Evolutionary conservation across 2,888 invertebrate species (phyloP), one percentile per base, ranked within the genome.

Genomic region (Rhagonycha lutea): DNA sequence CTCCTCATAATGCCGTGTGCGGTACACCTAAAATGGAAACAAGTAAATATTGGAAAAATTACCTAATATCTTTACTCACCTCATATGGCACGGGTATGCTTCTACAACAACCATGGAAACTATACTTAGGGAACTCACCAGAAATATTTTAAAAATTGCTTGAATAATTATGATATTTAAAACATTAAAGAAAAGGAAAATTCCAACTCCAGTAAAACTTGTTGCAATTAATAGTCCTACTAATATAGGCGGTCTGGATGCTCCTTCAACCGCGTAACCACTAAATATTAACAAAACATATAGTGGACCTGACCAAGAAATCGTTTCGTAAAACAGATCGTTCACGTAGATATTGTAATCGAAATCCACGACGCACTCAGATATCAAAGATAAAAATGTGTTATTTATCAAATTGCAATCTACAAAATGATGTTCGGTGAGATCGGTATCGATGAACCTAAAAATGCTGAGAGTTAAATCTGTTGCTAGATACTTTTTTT

Each of bases 361-460:
- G 81, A 88, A 89, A 82, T 89, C 87, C 14, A 87, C 83, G 10
- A 85, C 84, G 80, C 89, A 89, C 68, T 86, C 86, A 3, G 86
- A 84, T 63, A 86, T 84, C 62, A 89, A 80, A 8, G 88, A 87
- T 73, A 88, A 79, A 78, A 88, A 87, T 14, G 90, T 90, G 79
- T 91, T 91, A 84, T 91, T 91, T 70, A 86, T 87, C 82, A 92
- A 87, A 60, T 86, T 87, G 83, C 93, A 93, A 24, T 91, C 90
- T 29, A 89, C 85, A 83, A 93, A 93, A 83, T 93, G 90, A 82
- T 89, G 87, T 61, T 87, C 85, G 9, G 88, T 89, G 70, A 91
- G 81, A 86, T 94, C 94, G 14, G 94, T 94, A 87, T 94, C 93
- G 81, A 93, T 90, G 83, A 94, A 92, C 81, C 92, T 92, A 85